Conservation (phyloP, 2,888 invertebrate genomes). For the Chesias legatella region DNA sequence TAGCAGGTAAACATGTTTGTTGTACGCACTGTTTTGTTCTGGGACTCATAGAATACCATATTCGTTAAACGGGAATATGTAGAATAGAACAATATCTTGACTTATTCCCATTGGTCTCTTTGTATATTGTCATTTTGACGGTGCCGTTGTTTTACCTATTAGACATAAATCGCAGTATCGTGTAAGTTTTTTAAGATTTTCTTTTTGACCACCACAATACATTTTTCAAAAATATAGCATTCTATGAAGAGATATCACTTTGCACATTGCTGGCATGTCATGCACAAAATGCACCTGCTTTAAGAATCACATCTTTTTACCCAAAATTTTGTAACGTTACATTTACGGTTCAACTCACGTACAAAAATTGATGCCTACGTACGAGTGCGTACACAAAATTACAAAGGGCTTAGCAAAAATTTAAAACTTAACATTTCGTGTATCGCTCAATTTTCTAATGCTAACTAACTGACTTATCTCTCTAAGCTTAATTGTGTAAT, state of each 20-base stretch:
- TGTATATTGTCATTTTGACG: no score
- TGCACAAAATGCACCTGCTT: constrained; percentile 27
- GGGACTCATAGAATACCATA: constrained; percentile 29
- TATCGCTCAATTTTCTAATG: constrained; percentile 27
- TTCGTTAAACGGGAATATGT: constrained; percentile 1
- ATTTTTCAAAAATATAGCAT: constrained; percentile 43
- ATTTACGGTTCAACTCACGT: background rate
- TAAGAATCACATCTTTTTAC: constrained; percentile 13
- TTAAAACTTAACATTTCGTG: constrained; percentile 23
- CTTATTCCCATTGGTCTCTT: no score
- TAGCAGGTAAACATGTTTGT: constrained; percentile 63
- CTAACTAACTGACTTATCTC: constrained; percentile 15
- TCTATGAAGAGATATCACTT: constrained; percentile 45
- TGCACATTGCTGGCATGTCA: constrained; percentile 28
- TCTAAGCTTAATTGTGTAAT: constrained; percentile 17
- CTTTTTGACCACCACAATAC: no score
- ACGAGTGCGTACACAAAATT: constrained; percentile 5
- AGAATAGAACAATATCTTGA: no score
- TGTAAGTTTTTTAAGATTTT: no score
- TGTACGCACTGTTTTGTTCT: constrained; percentile 29
- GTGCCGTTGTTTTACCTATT: no score
- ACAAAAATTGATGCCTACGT: background rate
- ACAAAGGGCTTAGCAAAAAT: constrained; percentile 23
- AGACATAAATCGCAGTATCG: no score
- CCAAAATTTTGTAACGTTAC: background rate